Conservation (phyloP, 2,113 vertebrate genomes). For the Cromileptes altivelis region DNA sequence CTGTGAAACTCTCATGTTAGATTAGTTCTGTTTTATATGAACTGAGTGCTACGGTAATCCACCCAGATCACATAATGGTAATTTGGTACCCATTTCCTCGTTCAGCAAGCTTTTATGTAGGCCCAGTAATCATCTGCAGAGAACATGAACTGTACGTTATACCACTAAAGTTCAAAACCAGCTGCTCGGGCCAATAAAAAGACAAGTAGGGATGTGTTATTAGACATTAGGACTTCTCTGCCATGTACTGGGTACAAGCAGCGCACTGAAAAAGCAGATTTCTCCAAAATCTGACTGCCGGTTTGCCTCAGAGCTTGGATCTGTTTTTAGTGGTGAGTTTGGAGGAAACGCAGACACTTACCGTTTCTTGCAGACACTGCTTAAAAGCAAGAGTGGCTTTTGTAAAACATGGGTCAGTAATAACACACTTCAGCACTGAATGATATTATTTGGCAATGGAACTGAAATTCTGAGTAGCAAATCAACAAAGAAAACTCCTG, state of each 20-base stretch:
- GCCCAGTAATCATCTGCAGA: conserved; percentile 77
- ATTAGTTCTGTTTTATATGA: conserved; percentile 77
- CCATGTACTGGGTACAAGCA: conserved; percentile 44
- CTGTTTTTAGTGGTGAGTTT: conserved; percentile 57
- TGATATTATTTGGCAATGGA: conserved; percentile 52
- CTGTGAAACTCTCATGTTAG: conserved; percentile 59
- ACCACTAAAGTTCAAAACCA: conserved; percentile 76
- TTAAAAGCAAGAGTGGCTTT: conserved; percentile 61
- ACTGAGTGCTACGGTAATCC: conserved; percentile 73
- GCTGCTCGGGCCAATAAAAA: conserved; percentile 75
- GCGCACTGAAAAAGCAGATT: conserved; percentile 63
- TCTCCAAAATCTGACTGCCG: conserved; percentile 50
- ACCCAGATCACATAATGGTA: conserved; percentile 79
- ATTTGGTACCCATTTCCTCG: conserved; percentile 76
- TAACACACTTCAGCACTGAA: conserved; percentile 45
- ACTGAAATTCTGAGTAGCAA: conserved; percentile 42
- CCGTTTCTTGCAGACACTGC: conserved; percentile 52
- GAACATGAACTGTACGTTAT: conserved; percentile 56
- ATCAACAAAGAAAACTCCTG: conserved; percentile 39
- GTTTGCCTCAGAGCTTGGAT: conserved; percentile 53
- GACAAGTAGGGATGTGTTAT: conserved; percentile 72
- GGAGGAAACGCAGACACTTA: conserved; percentile 66
- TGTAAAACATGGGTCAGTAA: conserved; percentile 66
- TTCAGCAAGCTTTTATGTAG: conserved; percentile 74
- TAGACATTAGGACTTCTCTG: conserved; percentile 66